phyloP scores from a whole-genome alignment of 2,888 invertebrate genomes.

The Tupiocoris notatus region DNA sequence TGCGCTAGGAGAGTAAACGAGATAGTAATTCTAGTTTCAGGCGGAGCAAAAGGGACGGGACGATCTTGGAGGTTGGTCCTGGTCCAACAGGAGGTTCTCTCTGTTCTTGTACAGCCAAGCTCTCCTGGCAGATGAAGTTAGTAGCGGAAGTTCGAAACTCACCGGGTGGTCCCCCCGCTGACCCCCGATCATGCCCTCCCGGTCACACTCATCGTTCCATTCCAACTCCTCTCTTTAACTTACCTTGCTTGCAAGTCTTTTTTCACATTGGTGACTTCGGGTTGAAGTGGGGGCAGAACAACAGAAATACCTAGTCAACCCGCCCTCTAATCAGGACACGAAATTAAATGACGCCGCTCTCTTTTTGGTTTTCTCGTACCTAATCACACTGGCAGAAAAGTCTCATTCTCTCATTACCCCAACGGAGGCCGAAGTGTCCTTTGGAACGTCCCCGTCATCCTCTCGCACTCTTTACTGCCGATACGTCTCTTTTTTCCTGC shows the following conservation, averaged over 20 bases:
- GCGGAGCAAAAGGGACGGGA: neutral
- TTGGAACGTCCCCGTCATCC: neutral
- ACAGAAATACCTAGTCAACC: slow-evolving; percentile 34
- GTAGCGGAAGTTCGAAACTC: slow-evolving; percentile 37
- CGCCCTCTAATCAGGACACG: slow-evolving; percentile 38
- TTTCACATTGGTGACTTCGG: neutral
- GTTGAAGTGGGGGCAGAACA: slow-evolving; percentile 1
- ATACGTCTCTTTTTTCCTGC: neutral
- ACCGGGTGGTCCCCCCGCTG: slow-evolving; percentile 24
- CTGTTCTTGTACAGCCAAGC: slow-evolving; percentile 7
- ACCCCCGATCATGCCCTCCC: neutral
- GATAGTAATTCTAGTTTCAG: neutral
- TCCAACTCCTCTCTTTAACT: neutral
- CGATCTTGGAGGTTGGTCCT: neutral
- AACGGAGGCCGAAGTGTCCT: neutral
- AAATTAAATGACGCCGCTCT: slow-evolving; percentile 39
- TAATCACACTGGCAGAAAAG: slow-evolving; percentile 40
- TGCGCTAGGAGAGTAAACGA: neutral
- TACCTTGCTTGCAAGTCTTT: neutral
- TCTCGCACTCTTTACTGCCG: neutral
- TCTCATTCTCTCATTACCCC: slow-evolving; percentile 25
- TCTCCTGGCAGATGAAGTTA: slow-evolving; percentile 28
- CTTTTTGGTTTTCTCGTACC: slow-evolving; percentile 29
- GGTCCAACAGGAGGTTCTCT: slow-evolving; percentile 11
- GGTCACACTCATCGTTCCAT: neutral